Evolutionary conservation across 1,140 invertebrate species (phyloP), one percentile per base, ranked within the genome.

Genomic region (Heterodera carotae): DNA sequence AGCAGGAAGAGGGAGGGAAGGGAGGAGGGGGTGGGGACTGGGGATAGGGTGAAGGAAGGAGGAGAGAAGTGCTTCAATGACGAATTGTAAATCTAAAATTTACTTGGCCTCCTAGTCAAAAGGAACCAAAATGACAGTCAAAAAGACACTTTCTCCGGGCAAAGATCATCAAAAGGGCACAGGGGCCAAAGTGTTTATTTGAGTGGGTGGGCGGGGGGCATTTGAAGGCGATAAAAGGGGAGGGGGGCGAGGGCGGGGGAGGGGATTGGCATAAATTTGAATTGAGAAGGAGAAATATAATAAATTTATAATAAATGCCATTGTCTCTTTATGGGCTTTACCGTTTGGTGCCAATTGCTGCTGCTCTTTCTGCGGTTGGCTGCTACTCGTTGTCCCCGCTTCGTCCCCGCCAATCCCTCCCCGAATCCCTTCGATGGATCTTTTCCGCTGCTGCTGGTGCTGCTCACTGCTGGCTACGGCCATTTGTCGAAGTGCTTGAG

Each of bases 401-500:
- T 56, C 33, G 7, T 33, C 39, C 25, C 29, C 53, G 18, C 29
- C 25, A 27, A 25, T 29, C 31, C 39, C 22, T 29, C 27, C 8
- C 70, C 22, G 18, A 22, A 15, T 60, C 64, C 36, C 71, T 43
- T 74, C 71, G 27, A 62, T 74, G n/a, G 71, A 25, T 12, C 71
- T 43, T 34, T 74, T 62, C 62, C 56, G 1, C 60, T 73, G 71
- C 22, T 39, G n/a, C n/a, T 56, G 18, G 48, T 53, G n/a, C 53
- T 72, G 71, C 36, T 74, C 36, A 15, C 36, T 56, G 56, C 59
- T 74, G 33, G 71, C 71, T 29, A 39, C 59, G 48, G 48, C 48
- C 43, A 74, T 74, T n/a, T 74, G 53, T 15, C 56, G 33, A 60
- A 74, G 71, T 12, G 62, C 71, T 29, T 74, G 56, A 15, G 71